Conservation (phyloP, 1,140 invertebrate species). For the Ceratosolen solmsi region DNA sequence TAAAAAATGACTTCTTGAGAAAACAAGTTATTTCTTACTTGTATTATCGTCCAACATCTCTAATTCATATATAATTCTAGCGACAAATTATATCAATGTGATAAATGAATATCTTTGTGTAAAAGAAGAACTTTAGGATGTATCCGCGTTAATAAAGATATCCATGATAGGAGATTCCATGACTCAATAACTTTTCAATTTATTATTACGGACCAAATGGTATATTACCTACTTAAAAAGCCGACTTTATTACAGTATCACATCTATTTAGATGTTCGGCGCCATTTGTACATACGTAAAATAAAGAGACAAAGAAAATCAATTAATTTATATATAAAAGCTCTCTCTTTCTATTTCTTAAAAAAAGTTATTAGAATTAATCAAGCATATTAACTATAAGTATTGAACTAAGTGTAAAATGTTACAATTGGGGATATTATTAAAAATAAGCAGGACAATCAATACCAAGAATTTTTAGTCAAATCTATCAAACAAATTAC, state of each 20-base stretch:
- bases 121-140: not conserved
- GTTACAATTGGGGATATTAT: not conserved
- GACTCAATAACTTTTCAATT: constrained; percentile 42
- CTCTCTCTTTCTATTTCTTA: constrained; percentile 31
- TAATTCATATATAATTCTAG: constrained; percentile 20
- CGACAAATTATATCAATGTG: constrained; percentile 50
- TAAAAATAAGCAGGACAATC: constrained; percentile 41
- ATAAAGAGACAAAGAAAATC: constrained; percentile 14
- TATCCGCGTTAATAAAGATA: constrained; percentile 6
- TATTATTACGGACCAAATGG: constrained; percentile 43
- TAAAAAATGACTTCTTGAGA: constrained; percentile 8
- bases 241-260: constrained; percentile 11
- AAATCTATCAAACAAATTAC: not conserved
- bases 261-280: not conserved
- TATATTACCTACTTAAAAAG: constrained; percentile 15
- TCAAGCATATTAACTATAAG: constrained; percentile 5
- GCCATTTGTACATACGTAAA: constrained; percentile 35
- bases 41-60: constrained; percentile 8
- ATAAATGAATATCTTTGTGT: constrained; percentile 43
- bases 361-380: not conserved
- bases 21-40: not conserved
- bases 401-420: not conserved
- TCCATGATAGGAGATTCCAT: constrained; percentile 36
- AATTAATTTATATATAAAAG: constrained; percentile 5
- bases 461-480: constrained; percentile 10